These are phyloP conservation scores for Bembecia ichneumoniformis DNA, from an alignment of 2,888 invertebrate genomes.

Conservation along the genomic window DNA sequence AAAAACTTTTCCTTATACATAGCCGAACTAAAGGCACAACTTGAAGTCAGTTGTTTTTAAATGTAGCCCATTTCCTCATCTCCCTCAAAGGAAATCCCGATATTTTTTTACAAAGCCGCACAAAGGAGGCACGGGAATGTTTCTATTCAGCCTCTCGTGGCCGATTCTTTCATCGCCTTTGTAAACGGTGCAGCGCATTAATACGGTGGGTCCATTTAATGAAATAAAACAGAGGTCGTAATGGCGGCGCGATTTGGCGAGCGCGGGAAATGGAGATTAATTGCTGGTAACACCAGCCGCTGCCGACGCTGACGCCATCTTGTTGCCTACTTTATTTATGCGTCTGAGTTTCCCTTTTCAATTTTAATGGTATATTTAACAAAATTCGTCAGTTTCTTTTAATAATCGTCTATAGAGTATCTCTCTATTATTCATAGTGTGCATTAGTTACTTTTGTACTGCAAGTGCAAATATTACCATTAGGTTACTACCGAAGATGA, in stretches of 20 bases:
- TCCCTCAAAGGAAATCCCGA: slow-evolving; percentile 31
- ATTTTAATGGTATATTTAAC: neutral
- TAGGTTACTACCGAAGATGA: no score
- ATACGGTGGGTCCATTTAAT: slow-evolving; percentile 61
- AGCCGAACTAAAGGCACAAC: neutral
- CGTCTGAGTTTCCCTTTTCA: slow-evolving; percentile 17
- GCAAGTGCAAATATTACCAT: no score
- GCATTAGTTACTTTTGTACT: no score
- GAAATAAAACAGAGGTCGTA: slow-evolving; percentile 63
- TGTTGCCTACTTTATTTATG: slow-evolving; percentile 55
- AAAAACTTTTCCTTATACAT: slow-evolving; percentile 1
- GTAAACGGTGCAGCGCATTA: slow-evolving; percentile 55
- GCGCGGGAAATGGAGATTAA: slow-evolving; percentile 67
- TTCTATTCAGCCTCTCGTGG: slow-evolving; percentile 35
- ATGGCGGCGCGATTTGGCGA: slow-evolving; percentile 60
- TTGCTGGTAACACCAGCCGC: slow-evolving; percentile 54
- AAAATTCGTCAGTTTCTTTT: no score
- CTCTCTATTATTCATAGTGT: no score
- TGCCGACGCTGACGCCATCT: slow-evolving; percentile 44
- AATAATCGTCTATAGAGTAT: no score
- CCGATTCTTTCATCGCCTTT: slow-evolving; percentile 48
- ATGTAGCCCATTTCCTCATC: slow-evolving; percentile 17
- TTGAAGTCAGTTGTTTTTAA: slow-evolving; percentile 2
- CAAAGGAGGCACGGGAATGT: slow-evolving; percentile 46
- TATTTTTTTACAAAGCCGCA: slow-evolving; percentile 38